A percentile compares a stretch with the other conserved stretches of the same genome.
Evolutionary conservation across 2,888 invertebrate genomes (phyloP).

Genomic region (Stictocephala bisonia): DNA sequence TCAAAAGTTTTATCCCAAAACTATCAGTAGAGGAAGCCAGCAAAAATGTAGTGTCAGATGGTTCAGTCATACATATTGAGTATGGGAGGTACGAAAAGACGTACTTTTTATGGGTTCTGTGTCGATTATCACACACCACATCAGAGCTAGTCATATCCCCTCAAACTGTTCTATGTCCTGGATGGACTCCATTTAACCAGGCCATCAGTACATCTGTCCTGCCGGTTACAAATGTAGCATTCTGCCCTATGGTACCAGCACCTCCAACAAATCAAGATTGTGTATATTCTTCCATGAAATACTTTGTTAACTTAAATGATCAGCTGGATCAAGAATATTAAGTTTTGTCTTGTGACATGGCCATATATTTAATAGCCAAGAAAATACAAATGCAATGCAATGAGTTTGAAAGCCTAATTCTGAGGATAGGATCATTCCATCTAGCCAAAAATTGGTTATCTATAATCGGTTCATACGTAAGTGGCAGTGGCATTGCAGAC

Average conservation of each 20-base stretch:
- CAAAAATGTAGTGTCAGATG: not conserved
- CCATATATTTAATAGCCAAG: conserved; percentile 4
- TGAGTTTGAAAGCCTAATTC: not conserved
- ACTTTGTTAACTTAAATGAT: conserved; percentile 6
- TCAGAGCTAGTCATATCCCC: not conserved
- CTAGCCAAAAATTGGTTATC: conserved; percentile 6
- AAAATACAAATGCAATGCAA: not conserved
- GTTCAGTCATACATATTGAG: not conserved
- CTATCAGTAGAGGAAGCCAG: not conserved
- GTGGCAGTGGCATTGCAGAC: not conserved
- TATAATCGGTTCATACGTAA: not conserved
- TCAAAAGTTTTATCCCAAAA: conserved; percentile 6
- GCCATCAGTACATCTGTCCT: not conserved
- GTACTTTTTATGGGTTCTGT: conserved; percentile 11
- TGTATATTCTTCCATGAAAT: not conserved
- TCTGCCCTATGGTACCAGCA: not conserved
- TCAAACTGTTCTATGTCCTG: conserved; percentile 3
- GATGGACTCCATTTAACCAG: not conserved
- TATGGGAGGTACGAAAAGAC: not conserved
- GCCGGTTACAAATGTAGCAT: not conserved
- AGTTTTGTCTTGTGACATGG: conserved; percentile 11
- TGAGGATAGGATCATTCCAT: not conserved
- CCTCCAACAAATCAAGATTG: conserved; percentile 11
- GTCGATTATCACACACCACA: not conserved
- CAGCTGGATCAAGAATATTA: not conserved